Conservation (phyloP, 2,888 invertebrate species). For the Sinodicranocentrus sp. region DNA sequence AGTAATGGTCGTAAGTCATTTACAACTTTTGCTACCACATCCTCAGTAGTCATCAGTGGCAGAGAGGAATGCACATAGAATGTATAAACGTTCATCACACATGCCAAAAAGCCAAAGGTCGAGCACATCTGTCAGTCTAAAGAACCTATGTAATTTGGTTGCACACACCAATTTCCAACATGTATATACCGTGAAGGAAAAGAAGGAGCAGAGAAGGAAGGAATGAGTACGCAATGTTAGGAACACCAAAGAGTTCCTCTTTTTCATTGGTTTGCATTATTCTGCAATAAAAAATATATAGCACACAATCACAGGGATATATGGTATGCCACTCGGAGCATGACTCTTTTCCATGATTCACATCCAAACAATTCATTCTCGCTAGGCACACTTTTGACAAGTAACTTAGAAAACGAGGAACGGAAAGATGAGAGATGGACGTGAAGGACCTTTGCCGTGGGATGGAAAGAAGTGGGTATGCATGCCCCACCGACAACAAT, state of each 20-base stretch:
- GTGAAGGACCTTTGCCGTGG: conserved; percentile 2
- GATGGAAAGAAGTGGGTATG: not conserved
- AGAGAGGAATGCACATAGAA: conserved; percentile 10
- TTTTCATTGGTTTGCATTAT: not conserved
- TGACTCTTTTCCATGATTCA: not conserved
- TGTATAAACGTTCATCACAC: conserved; percentile 22
- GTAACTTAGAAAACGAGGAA: conserved; percentile 36
- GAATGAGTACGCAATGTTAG: no score
- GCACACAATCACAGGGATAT: not conserved
- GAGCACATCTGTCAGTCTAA: conserved; percentile 63
- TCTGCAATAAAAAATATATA: not conserved
- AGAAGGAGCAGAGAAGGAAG: not conserved
- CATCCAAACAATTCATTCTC: conserved; percentile 36
- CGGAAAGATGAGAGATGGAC: not conserved
- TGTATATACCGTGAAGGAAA: conserved; percentile 12
- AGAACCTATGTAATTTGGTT: conserved; percentile 37
- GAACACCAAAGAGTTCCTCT: conserved; percentile 31
- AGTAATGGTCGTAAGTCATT: conserved; percentile 7
- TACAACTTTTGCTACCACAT: not conserved
- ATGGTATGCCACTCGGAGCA: no score
- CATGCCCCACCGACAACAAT: not conserved
- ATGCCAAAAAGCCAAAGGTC: conserved; percentile 63
- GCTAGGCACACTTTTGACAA: conserved; percentile 47
- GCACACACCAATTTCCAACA: conserved; percentile 45
- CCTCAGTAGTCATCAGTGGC: not conserved